Evolutionary conservation across 2,113 vertebrate genomes (phyloP).

Genomic region (human (Homo sapiens)): DNA sequence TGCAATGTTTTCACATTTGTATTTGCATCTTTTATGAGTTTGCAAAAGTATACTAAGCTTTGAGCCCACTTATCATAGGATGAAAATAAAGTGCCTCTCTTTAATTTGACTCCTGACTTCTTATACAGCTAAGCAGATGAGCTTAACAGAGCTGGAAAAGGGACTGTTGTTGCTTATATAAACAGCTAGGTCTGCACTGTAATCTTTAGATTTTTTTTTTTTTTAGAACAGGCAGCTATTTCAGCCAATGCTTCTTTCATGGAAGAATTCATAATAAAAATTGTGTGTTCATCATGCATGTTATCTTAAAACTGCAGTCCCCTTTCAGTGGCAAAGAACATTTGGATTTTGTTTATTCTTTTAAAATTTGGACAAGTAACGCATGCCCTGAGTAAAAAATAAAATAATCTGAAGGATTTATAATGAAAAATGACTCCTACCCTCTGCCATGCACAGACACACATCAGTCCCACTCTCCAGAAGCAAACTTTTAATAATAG

Average conservation of each 20-base stretch:
- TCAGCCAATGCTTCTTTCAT: conserved; percentile 74
- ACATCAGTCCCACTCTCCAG: background rate
- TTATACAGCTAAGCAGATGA: conserved; percentile 57
- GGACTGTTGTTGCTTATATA: conserved; percentile 70
- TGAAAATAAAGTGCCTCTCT: conserved; percentile 76
- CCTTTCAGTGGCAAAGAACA: conserved; percentile 39
- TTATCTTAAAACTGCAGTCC: conserved; percentile 60
- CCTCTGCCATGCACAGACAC: background rate
- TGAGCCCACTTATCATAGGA: conserved; percentile 11
- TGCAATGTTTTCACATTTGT: background rate
- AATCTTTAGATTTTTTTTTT: conserved; percentile 76
- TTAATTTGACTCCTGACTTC: conserved; percentile 74
- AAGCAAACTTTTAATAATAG: conserved; percentile 12
- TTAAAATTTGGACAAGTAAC: conserved; percentile 44
- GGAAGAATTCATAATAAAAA: conserved; percentile 71
- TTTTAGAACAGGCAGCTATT: conserved; percentile 77
- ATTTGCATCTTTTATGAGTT: conserved; percentile 39
- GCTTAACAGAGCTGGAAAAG: conserved; percentile 36
- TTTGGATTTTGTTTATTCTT: conserved; percentile 32
- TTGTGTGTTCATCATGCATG: conserved; percentile 24
- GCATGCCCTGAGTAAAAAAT: background rate
- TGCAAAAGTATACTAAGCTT: conserved; percentile 49
- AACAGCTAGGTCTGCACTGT: conserved; percentile 69
- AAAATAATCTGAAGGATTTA: background rate
- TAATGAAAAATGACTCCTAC: background rate